These are phyloP conservation scores for Periophthalmodon schlosseri DNA, from an alignment of 2,113 vertebrate genomes.

Conservation along the genomic window DNA sequence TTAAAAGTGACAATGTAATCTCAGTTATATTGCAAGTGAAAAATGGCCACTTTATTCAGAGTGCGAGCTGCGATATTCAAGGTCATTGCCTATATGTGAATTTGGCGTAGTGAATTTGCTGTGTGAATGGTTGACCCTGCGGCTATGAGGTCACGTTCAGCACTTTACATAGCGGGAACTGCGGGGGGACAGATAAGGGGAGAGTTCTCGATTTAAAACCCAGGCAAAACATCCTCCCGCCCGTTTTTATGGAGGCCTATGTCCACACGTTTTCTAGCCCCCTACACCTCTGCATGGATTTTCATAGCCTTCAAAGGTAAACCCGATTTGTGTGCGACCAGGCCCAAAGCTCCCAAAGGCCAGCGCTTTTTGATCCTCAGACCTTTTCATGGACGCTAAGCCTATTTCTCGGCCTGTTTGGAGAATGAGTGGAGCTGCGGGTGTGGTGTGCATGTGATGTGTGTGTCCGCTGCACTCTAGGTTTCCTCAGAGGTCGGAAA, in stretches of 20 bases:
- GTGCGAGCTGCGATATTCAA: conserved; percentile 38
- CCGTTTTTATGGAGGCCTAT: conserved; percentile 22
- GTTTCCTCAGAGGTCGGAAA: neutral
- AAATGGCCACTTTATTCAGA: conserved; percentile 46
- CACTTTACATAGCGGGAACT: conserved; percentile 40
- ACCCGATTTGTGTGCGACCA: conserved; percentile 56
- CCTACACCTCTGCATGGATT: conserved; percentile 41
- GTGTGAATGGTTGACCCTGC: conserved; percentile 22
- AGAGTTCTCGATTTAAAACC: conserved; percentile 17
- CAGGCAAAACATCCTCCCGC: conserved; percentile 44
- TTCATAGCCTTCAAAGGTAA: conserved; percentile 58
- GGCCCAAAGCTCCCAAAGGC: conserved; percentile 51
- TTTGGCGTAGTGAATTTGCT: conserved; percentile 2
- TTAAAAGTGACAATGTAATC: conserved; percentile 58
- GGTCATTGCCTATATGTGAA: conserved; percentile 35
- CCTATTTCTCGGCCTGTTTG: conserved; percentile 58
- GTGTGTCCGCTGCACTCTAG: neutral
- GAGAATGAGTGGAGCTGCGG: conserved; percentile 39
- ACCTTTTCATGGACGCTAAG: conserved; percentile 56
- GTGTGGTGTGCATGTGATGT: conserved; percentile 14
- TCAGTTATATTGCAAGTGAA: conserved; percentile 39
- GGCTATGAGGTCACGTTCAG: conserved; percentile 51
- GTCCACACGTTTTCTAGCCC: conserved; percentile 18
- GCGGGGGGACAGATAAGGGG: conserved; percentile 48
- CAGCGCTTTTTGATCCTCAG: conserved; percentile 56